Evolutionary conservation across 2,113 vertebrate genomes (phyloP).

Genomic region (Periophthalmus modestus): DNA sequence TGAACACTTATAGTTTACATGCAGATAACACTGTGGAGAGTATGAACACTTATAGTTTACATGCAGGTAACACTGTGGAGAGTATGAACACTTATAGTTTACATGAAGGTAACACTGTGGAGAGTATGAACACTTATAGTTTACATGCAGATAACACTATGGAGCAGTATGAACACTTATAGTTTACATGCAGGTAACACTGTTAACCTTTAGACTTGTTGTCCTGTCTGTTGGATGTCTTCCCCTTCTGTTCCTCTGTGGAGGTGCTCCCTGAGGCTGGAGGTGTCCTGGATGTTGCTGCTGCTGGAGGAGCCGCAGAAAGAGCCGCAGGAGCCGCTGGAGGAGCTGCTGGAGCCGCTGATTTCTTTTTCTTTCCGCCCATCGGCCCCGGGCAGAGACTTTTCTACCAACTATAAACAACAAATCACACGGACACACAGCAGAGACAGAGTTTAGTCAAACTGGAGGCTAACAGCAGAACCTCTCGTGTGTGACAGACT

Average conservation of each 20-base stretch:
- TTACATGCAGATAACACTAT: neutral
- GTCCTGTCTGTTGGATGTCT: slow-evolving; percentile 63
- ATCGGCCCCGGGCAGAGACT: slow-evolving; percentile 36
- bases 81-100: no score
- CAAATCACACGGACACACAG: neutral
- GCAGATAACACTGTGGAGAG: neutral
- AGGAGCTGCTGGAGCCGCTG: slow-evolving; percentile 53
- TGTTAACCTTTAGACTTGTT: slow-evolving; percentile 74
- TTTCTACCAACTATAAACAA: neutral
- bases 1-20: no score
- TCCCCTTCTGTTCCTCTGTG: slow-evolving; percentile 70
- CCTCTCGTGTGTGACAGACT: neutral
- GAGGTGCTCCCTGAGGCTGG: slow-evolving; percentile 67
- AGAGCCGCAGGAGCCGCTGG: slow-evolving; percentile 34
- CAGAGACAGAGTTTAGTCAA: neutral
- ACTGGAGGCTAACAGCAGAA: neutral
- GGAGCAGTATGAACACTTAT: neutral
- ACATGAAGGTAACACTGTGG: neutral
- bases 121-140: no score
- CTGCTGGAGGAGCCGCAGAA: slow-evolving; percentile 11
- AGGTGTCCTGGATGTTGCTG: slow-evolving; percentile 42
- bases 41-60: no score
- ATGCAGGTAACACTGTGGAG: neutral
- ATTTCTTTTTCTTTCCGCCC: slow-evolving; percentile 94
- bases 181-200: neutral